Base-by-base conservation (phyloP, 2,888 invertebrate genomes). In the Volucella zonaria region DNA sequence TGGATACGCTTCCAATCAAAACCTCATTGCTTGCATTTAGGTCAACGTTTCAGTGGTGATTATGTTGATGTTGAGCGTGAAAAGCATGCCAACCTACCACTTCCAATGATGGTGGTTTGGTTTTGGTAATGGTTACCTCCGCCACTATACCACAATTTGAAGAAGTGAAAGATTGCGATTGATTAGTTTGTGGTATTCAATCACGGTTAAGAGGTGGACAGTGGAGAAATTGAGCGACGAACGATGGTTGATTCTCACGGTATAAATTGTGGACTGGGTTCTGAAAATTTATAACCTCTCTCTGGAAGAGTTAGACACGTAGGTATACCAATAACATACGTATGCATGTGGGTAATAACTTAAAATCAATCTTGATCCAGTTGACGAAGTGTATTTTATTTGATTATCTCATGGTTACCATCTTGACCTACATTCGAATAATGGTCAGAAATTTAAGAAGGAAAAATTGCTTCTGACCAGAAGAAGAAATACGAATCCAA, bases 1-100 rank as follows among this genome's bases (percentile, higher is more conserved):
- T 31, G 31, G 31, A 31, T 31, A 31, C 18, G 42, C 15, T 15
- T 43, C 15, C 56, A 40, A 61, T 61, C 18, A 51, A 23, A 31
- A 56, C 56, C 67, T 45, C 54, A 56, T 56, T 68, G 9, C 31
- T 31, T 59, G 12, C 23, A 54, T 71, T 58, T 71, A 18, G 71
- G 71, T 71, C 71, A 71, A n/a, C 31, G 43, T 12, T 43, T 61
- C 61, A 14, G 49, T 51, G 45, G 9, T n/a, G 61, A 59, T 15
- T 42, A 31, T 31, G 43, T 54, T 11, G 52, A 56, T 15, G 38
- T 51, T 14, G n/a, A 58, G 15, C 47, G 12, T 15, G 40, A 18
- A 42, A 38, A 42, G n/a, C 40, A 42, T 40, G 42, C 18, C 42
- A 66, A 51, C 49, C 6, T 18, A 43, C 31, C 31, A 31, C 31